Evolutionary conservation across 1,140 invertebrate genomes (phyloP).

Genomic region (Dinoponera quadriceps): DNA sequence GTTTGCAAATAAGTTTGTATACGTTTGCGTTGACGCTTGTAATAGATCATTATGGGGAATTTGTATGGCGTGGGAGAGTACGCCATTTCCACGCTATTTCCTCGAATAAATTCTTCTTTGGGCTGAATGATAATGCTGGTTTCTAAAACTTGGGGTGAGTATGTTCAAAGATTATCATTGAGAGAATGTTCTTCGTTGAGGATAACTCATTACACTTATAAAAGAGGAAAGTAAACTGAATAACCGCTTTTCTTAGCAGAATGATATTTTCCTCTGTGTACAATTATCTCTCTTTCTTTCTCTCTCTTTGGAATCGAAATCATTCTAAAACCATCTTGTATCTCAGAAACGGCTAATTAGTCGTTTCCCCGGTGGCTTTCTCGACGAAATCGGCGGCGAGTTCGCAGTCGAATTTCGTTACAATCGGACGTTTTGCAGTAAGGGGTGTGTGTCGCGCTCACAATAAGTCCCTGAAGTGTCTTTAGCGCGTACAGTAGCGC

Average conservation of each 20-base stretch:
- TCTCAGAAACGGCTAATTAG: slow-evolving; percentile 27
- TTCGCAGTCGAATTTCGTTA: slow-evolving; percentile 76
- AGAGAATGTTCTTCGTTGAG: too few species aligned
- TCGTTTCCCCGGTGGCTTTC: neutral
- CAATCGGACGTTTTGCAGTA: slow-evolving; percentile 72
- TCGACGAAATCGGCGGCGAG: neutral
- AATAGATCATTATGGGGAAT: slow-evolving; percentile 30
- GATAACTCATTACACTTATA: too few species aligned
- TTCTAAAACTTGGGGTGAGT: too few species aligned
- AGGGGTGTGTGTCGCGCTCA: slow-evolving; percentile 63
- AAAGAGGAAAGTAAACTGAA: too few species aligned
- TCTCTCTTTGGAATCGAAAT: neutral
- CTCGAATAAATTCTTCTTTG: too few species aligned
- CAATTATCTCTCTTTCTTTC: too few species aligned
- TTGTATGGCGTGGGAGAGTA: slow-evolving; percentile 1
- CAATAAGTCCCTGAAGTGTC: slow-evolving; percentile 81
- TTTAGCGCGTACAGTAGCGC: slow-evolving; percentile 80
- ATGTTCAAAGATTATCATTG: too few species aligned
- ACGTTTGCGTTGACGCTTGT: neutral
- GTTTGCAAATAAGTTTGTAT: slow-evolving; percentile 24
- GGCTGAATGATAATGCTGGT: too few species aligned
- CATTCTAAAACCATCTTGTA: neutral
- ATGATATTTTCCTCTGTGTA: too few species aligned
- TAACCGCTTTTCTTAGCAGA: too few species aligned
- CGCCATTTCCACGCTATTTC: neutral